Evolutionary conservation across 2,797 vertebrate species (phyloP), one percentile per base, ranked within the genome.

Genomic region (Hoplostethus atlanticus): DNA sequence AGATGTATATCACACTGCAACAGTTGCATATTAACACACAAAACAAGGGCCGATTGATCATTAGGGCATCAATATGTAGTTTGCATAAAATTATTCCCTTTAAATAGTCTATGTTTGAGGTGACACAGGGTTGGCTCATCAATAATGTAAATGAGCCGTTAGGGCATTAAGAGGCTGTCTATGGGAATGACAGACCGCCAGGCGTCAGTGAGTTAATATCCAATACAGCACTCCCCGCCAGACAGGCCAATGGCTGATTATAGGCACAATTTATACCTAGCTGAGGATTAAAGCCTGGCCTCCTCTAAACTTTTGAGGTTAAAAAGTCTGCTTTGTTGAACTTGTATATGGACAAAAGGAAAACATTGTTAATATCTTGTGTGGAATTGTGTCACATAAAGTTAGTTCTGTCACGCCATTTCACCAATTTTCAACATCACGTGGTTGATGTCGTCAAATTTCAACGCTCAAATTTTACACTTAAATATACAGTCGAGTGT

Each of bases 1-100:
- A 96, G 95, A 96, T 96, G 95, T 96, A 94, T 92, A 94, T 94
- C 94, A 91, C 93, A 93, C 94, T 93, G 96, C 95, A 95, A 95
- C 94, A 94, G 95, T 91, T 95, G 96, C 96, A 97, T 97, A 96
- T 96, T 97, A 98, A 97, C 94, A 96, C 96, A 78, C 74, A 95
- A 95, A 94, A 94, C 94, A 90, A 89, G 92, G 93, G 93, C 95
- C 95, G 95, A 98, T 97, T 97, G 97, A 98, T 98, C 96, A 98
- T 96, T 95, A 96, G 91, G 84, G 86, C 95, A 94, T 98, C 97
- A 93, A 99, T 96, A 95, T 91, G 89, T 93, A 93, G 92, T 94
- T 95, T 98, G 95, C 97, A 99, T 98, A 96, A 97, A 96, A 96
- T 96, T 96, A 96, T 97, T 97, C 93, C 92, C 93, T 95, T 96